These are phyloP conservation scores for Ennomos fuscantarius DNA, from an alignment of 2,888 invertebrate species.

Conservation along the genomic window DNA sequence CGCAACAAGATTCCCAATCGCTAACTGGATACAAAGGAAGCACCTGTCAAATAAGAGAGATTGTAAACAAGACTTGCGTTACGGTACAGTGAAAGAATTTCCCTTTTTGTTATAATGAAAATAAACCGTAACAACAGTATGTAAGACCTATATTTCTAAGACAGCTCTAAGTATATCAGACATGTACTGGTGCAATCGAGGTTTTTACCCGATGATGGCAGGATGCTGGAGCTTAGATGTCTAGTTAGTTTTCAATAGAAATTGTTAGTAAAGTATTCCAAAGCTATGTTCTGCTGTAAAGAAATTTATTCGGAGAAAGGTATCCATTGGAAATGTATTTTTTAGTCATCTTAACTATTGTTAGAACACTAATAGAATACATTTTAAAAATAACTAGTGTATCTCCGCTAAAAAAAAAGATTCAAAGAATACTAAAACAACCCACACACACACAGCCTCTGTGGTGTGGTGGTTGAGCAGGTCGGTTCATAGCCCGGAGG, in stretches of 20 bases:
- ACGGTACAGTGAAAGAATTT: constrained; percentile 36
- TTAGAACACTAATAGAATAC: too few relatives aligned
- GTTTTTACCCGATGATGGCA: constrained; percentile 35
- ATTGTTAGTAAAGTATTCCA: constrained; percentile 24
- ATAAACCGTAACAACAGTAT: constrained; percentile 6
- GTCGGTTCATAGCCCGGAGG: too few relatives aligned
- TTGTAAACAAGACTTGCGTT: constrained; percentile 46
- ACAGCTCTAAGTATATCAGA: neutral
- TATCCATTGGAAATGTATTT: too few relatives aligned
- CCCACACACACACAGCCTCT: too few relatives aligned
- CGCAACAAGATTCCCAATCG: constrained; percentile 23
- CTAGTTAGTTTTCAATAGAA: constrained; percentile 33
- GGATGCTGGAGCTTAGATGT: constrained; percentile 31
- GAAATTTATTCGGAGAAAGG: neutral
- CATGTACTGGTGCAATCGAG: constrained; percentile 23
- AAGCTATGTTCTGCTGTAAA: neutral
- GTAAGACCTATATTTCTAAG: constrained; percentile 11
- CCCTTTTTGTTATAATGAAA: constrained; percentile 14
- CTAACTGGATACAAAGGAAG: constrained; percentile 55
- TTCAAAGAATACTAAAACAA: too few relatives aligned
- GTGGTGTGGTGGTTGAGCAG: too few relatives aligned
- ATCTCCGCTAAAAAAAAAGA: too few relatives aligned
- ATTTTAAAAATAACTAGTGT: too few relatives aligned
- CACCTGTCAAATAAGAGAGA: constrained; percentile 58
- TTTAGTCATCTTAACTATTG: too few relatives aligned